Conservation (phyloP, 2,797 vertebrate genomes). For the Pangasius macronema region DNA sequence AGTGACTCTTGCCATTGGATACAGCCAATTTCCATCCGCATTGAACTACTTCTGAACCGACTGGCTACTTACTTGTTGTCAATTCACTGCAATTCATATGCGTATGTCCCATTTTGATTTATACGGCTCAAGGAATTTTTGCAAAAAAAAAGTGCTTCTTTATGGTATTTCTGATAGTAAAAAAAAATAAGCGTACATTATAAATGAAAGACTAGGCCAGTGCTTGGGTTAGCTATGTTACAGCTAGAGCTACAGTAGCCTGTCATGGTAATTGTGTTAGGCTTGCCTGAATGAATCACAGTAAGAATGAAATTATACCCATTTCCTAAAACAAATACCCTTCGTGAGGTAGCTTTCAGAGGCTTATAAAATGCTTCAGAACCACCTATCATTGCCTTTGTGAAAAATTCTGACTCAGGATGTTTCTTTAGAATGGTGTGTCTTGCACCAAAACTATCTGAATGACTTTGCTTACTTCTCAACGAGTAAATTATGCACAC, state of each 20-base stretch:
- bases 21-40: not conserved
- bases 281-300: not conserved
- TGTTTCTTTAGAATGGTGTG: not conserved
- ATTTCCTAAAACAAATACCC: not conserved
- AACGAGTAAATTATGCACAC: not conserved
- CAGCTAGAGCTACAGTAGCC: not conserved
- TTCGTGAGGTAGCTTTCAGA: too few species aligned
- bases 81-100: not conserved
- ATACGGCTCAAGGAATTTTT: not conserved
- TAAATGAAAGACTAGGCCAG: not conserved
- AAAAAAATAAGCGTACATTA: not conserved
- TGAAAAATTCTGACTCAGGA: not conserved
- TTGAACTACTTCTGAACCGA: not conserved
- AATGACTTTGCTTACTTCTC: not conserved
- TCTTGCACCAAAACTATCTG: not conserved
- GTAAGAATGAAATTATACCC: not conserved
- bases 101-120: not conserved
- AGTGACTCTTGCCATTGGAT: not conserved
- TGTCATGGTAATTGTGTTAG: not conserved
- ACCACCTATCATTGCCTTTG: not conserved
- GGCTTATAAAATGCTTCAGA: not conserved
- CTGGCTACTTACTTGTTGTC: not conserved
- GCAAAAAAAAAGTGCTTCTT: not conserved
- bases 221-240: not conserved
- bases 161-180: not conserved